Base-by-base conservation (phyloP, 2,113 vertebrate genomes). In the Sinosuthora webbiana region DNA sequence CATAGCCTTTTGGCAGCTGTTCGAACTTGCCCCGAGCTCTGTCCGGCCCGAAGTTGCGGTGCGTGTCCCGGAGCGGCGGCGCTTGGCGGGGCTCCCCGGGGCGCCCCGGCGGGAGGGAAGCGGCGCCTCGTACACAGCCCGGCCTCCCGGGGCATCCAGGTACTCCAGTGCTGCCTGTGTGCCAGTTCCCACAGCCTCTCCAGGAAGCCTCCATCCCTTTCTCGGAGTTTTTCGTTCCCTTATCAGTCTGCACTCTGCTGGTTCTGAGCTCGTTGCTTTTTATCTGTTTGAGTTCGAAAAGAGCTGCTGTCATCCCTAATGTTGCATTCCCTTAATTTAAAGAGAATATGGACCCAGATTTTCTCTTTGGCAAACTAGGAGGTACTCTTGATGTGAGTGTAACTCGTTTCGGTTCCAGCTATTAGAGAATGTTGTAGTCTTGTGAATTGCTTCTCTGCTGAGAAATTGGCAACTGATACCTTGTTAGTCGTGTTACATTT, bases 111-210 rank as follows among this genome's bases (percentile, higher is more conserved):
- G 19, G 57, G 5, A 7, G 47, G 67, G 20, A 17, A 41, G 60
- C 37, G 22, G 35, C 10, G 35, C 49, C 53, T 21, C 21, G 30
- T 52, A 33, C 23, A 16, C 62, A 2, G 47, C 60, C 56, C 35
- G 33, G 57, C n/a, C 41, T 9, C 41, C 59, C 30, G 15, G 7
- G 9, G 9, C 4, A 5, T 3, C n/a, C 73, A 2, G 31, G 15
- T 27, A 1, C 23, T 30, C 52, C 17, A 0, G 0, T 11, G 49
- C 30, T 35, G 63, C 37, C 39, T 2, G 6, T 3, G 10, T 7
- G 64, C 62, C 0, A 30, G 20, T 42, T 24, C 15, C 33, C 13
- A 5, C 49, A 35, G 45, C 62, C 44, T 63, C 35, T 27, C 33
- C 35, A 0, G 62, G 24, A 16, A 93, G 21, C 56, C 31, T 67